Conservation (phyloP, 2,113 vertebrate genomes). For the Indicator maculatus region DNA sequence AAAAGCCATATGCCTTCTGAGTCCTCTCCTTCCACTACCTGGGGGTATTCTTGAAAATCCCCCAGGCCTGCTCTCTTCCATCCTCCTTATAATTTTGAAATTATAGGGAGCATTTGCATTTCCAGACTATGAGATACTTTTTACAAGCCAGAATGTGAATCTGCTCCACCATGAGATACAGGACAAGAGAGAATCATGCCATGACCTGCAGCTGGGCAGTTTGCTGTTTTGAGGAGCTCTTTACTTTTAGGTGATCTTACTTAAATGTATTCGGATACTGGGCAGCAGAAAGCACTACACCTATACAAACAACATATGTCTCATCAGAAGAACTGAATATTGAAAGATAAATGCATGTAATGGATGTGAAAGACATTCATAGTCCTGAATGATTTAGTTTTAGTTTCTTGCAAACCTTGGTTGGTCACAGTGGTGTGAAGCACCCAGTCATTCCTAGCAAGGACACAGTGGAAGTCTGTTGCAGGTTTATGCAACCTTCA, state of each 20-base stretch:
- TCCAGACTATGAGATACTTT: not conserved
- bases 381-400: not conserved
- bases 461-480: not conserved
- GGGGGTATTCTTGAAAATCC: not conserved
- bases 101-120: not conserved
- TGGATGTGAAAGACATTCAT: not conserved
- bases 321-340: not conserved
- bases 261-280: not conserved
- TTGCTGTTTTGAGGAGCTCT: not conserved
- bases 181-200: not conserved
- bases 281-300: not conserved
- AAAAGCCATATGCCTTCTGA: not conserved
- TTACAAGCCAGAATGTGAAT: not conserved
- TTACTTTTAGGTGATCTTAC: not conserved
- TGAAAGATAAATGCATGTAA: not conserved
- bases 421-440: not conserved
- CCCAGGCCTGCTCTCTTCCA: not conserved
- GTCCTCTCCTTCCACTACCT: not conserved
- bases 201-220: not conserved
- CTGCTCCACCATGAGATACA: not conserved
- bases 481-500: not conserved
- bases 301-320: rapidly evolving
- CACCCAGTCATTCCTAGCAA: not conserved
- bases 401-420: not conserved
- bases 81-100: not conserved